Conservation (phyloP, 2,888 invertebrate species). For the Sphinx pinastri region DNA sequence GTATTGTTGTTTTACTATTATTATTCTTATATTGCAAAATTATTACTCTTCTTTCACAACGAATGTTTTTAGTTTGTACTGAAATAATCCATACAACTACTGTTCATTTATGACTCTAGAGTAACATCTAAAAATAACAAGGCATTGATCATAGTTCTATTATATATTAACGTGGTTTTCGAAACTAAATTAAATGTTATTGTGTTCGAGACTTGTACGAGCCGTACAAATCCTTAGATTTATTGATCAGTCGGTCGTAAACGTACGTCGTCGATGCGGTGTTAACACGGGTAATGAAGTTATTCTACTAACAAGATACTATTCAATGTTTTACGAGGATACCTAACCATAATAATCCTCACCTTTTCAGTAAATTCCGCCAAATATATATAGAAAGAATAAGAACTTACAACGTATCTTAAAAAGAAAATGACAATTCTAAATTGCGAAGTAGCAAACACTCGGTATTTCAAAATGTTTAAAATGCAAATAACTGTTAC, state of each 20-base stretch:
- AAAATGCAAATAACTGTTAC: conserved; percentile 8
- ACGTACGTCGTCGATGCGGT: conserved; percentile 56
- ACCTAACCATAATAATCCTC: conserved; percentile 35
- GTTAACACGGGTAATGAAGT: conserved; percentile 71
- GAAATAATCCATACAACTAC: too few relatives aligned
- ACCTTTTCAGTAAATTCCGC: neutral
- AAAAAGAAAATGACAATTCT: neutral
- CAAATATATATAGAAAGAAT: neutral
- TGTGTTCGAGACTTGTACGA: conserved; percentile 10
- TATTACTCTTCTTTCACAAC: too few relatives aligned
- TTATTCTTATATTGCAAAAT: too few relatives aligned
- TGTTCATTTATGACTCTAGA: too few relatives aligned
- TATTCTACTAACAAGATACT: conserved; percentile 72
- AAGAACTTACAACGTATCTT: neutral
- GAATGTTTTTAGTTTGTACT: too few relatives aligned
- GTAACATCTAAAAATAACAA: neutral
- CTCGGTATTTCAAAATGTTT: conserved; percentile 29
- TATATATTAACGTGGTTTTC: neutral
- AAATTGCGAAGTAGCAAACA: neutral
- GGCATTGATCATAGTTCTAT: neutral
- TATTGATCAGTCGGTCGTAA: conserved; percentile 58
- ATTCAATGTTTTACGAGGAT: conserved; percentile 69
- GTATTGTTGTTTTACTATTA: too few relatives aligned
- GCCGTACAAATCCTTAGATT: conserved; percentile 12
- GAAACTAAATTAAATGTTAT: conserved; percentile 1